Evolutionary conservation across 2,113 vertebrate species (phyloP), one percentile per base, ranked within the genome.

Genomic region (Antidorcas marsupialis): DNA sequence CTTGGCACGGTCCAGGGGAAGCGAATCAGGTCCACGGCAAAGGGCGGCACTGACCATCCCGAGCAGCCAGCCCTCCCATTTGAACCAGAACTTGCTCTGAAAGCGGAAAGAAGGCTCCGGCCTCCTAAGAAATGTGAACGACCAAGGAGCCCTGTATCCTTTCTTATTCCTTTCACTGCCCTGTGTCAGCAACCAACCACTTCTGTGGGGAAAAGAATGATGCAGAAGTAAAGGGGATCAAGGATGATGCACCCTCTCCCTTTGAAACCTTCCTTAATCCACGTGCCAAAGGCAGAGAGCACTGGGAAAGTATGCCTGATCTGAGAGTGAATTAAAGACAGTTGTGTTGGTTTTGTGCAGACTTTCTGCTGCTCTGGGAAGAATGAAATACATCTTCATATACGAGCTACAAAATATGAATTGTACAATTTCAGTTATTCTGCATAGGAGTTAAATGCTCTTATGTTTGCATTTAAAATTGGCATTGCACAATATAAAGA

Each of bases 21-120:
- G 30, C 0, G 1, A 3, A 39, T 14, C 4, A 4, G 0, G 15
- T 62, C 8, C 15, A 17, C 27, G 0, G 16, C 10, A 0, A 12
- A 19, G 71, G 4, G 52, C n/a, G 3, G 10, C 7, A 8, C 21
- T 1, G 43, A 30, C 27, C 14, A 47, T 17, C 45, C 19, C 0
- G 10, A 13, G 78, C 0, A 1, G 82, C 14, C 21, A 13, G 0
- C 1, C 23, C 2, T 30, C 33, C 36, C 16, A 0, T 36, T 39
- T 3, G 47, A 39, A 47, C 25, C 25, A 28, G 62, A 87, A 6
- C 39, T 21, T 50, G 16, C 25, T 60, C 52, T 39, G 2, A 21
- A 36, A 27, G n/a, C 12, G 10, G 88, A 64, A 36, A 6, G 47
- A 36, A 45, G 53, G 7, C 16, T 1, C 47, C 6, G 6, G 11